These are phyloP conservation scores for Boloria euphrosyne DNA, from an alignment of 2,888 invertebrate genomes.

Conservation along the genomic window DNA sequence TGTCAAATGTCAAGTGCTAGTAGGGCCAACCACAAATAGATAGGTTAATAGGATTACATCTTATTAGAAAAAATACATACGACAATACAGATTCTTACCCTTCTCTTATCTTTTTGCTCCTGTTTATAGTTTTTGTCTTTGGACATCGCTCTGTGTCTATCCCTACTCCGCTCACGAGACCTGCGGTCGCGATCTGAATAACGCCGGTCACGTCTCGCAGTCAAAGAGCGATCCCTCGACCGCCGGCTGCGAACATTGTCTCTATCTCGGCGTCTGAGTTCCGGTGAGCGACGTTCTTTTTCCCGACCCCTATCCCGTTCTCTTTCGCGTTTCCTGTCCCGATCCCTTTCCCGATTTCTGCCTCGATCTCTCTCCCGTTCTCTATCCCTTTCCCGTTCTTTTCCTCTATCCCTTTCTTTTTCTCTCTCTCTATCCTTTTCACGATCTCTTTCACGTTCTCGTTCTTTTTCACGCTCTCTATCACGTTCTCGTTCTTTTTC, in stretches of 20 bases:
- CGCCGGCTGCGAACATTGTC: conserved; percentile 43
- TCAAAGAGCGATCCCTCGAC: conserved; percentile 48
- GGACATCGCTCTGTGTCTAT: conserved; percentile 55
- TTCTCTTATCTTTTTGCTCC: conserved; percentile 52
- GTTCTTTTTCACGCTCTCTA: conserved; percentile 41
- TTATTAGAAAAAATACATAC: neutral
- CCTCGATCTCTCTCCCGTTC: conserved; percentile 24
- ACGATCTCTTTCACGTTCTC: conserved; percentile 40
- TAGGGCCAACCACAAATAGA: too few species aligned
- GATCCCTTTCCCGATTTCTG: conserved; percentile 43
- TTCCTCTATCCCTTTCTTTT: conserved; percentile 46
- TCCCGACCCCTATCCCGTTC: conserved; percentile 30
- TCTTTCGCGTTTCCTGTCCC: conserved; percentile 47
- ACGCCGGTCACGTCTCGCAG: conserved; percentile 45
- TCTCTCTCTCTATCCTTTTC: conserved; percentile 47
- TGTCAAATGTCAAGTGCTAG: too few species aligned
- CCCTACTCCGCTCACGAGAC: conserved; percentile 52
- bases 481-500: conserved; percentile 44
- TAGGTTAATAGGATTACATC: neutral
- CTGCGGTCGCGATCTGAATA: conserved; percentile 53
- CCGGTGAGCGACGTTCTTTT: conserved; percentile 46
- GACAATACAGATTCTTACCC: conserved; percentile 46
- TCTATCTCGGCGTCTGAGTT: conserved; percentile 45
- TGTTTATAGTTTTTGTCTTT: conserved; percentile 55
- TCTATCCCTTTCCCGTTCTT: conserved; percentile 41